Conservation (phyloP, 1,140 invertebrate species). For the Araneus ventricosus region DNA sequence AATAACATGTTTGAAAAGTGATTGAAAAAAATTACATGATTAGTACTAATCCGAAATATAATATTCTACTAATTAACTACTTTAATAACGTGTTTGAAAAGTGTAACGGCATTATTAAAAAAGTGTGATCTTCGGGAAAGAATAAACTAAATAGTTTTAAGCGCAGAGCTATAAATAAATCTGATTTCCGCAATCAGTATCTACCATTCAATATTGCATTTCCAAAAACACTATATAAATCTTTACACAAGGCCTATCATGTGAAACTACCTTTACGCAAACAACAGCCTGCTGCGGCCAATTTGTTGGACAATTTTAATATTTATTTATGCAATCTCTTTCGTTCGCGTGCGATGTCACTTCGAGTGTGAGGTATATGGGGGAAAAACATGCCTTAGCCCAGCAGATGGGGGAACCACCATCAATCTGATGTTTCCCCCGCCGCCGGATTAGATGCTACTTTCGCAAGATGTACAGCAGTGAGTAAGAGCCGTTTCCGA, state of each 20-base stretch:
- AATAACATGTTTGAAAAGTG: too few relatives aligned
- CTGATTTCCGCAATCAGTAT: neutral
- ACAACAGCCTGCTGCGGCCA: constrained; percentile 26
- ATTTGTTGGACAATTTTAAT: constrained; percentile 63
- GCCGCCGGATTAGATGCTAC: constrained; percentile 8
- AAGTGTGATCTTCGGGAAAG: too few relatives aligned
- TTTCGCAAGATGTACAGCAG: constrained; percentile 8
- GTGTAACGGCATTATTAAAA: too few relatives aligned
- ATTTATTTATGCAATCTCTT: constrained; percentile 63
- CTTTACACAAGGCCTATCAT: neutral
- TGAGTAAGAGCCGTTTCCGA: constrained; percentile 45
- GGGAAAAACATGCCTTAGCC: constrained; percentile 6
- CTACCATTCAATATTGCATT: neutral
- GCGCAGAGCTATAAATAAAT: neutral
- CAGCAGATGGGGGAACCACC: constrained; percentile 5
- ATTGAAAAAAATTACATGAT: neutral
- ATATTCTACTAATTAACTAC: too few relatives aligned
- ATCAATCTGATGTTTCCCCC: constrained; percentile 17
- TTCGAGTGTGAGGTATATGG: constrained; percentile 29
- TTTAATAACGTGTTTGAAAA: too few relatives aligned
- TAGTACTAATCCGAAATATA: neutral
- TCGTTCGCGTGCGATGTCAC: constrained; percentile 50
- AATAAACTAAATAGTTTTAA: neutral
- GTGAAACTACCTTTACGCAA: constrained; percentile 13
- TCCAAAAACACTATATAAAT: constrained; percentile 1